Evolutionary conservation across 2,888 invertebrate genomes (phyloP).

Genomic region (Linnaemya vulpina): DNA sequence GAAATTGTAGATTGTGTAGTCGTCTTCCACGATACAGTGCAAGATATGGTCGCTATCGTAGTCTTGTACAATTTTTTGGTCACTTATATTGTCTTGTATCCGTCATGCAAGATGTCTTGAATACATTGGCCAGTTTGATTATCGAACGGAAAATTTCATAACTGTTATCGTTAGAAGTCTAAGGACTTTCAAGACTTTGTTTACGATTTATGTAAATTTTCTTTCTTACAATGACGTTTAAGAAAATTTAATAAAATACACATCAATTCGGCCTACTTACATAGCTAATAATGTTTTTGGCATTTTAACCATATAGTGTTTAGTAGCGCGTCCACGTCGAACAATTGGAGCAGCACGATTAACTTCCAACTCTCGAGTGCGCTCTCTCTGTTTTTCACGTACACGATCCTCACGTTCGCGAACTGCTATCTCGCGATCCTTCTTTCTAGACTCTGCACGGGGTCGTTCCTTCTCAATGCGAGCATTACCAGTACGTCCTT

Average conservation of each 20-base stretch:
- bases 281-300: slow-evolving; percentile 87
- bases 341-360: slow-evolving; percentile 84
- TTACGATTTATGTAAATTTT: too few species aligned
- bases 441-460: slow-evolving; percentile 48
- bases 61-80: too few species aligned
- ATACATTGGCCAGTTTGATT: too few species aligned
- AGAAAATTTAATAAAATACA: neutral
- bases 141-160: too few species aligned
- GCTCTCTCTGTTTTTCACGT: slow-evolving; percentile 82
- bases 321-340: slow-evolving; percentile 86
- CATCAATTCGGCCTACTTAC: slow-evolving; percentile 8
- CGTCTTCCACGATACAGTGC: too few species aligned
- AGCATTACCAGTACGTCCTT: slow-evolving; percentile 2
- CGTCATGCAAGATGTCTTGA: too few species aligned
- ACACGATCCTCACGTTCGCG: slow-evolving; percentile 77
- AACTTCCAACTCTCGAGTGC: slow-evolving; percentile 84
- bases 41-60: too few species aligned
- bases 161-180: too few species aligned
- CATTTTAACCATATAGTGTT: slow-evolving; percentile 93
- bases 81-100: too few species aligned
- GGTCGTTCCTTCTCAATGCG: slow-evolving; percentile 83
- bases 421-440: slow-evolving; percentile 78
- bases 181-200: too few species aligned
- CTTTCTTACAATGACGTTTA: too few species aligned
- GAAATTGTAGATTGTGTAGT: too few species aligned